Conservation (phyloP, 1,140 invertebrate genomes). For the Drosophila aff. region DNA sequence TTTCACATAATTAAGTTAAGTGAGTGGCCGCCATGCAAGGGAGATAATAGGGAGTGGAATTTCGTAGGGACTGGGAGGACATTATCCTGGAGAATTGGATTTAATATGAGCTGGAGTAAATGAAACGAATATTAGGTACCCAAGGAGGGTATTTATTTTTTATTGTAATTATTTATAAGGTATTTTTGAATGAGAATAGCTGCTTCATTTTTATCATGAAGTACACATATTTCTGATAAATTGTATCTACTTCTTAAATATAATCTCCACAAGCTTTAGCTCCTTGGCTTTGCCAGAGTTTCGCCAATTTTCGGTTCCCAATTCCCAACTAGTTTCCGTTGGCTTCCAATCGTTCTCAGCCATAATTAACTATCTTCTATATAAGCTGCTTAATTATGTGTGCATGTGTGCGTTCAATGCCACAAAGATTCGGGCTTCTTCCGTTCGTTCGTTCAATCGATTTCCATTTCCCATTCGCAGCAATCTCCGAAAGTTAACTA, state of each 20-base stretch:
- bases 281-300: not conserved
- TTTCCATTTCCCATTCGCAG: conserved; percentile 27
- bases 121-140: not conserved
- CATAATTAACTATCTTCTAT: conserved; percentile 36
- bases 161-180: no score
- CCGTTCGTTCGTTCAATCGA: conserved; percentile 19
- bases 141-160: not conserved
- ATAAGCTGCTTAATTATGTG: conserved; percentile 39
- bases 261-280: not conserved
- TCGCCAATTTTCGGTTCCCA: not conserved
- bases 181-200: not conserved
- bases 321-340: not conserved
- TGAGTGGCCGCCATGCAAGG: conserved; percentile 5
- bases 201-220: not conserved
- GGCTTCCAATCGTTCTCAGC: not conserved
- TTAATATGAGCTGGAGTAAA: not conserved
- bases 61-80: not conserved
- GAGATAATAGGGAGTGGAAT: conserved; percentile 7
- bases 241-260: not conserved
- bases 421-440: not conserved
- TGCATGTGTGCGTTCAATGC: conserved; percentile 8
- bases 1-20: conserved; percentile 47
- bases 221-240: not conserved
- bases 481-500: conserved; percentile 36
- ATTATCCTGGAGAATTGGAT: not conserved